Evolutionary conservation across 2,113 vertebrate genomes (phyloP).

Genomic region (Heloderma charlesbogerti): DNA sequence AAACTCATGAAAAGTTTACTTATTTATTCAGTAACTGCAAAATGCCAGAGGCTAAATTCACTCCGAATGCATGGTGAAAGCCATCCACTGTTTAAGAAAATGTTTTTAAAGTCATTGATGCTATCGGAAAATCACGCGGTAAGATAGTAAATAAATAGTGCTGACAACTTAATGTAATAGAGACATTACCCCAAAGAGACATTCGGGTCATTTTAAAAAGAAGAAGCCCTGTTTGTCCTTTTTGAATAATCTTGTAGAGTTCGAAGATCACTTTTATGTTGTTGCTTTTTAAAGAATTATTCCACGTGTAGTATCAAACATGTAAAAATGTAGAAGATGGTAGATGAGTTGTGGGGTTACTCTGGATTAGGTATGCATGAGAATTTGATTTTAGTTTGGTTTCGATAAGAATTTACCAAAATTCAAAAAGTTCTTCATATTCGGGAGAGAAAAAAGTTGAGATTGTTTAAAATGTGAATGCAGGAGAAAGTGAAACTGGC

Average conservation of each 20-base stretch:
- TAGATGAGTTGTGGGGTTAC: neutral
- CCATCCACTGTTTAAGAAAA: neutral
- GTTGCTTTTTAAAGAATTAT: constrained; percentile 20
- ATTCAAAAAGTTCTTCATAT: no score
- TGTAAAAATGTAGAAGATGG: neutral
- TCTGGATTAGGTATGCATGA: neutral
- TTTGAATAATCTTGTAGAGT: constrained; percentile 29
- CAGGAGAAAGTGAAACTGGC: no score
- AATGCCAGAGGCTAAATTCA: constrained; percentile 24
- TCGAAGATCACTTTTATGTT: constrained; percentile 29
- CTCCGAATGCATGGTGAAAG: constrained; percentile 11
- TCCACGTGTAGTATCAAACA: neutral
- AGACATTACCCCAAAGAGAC: constrained; percentile 13
- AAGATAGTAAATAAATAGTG: neutral
- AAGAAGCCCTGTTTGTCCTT: constrained; percentile 8
- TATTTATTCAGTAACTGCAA: constrained; percentile 34
- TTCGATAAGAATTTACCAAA: no score
- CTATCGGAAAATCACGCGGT: constrained; percentile 8
- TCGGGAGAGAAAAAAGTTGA: neutral
- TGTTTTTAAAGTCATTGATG: constrained; percentile 30
- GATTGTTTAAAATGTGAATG: no score
- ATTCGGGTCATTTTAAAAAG: constrained; percentile 2
- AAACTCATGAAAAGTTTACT: constrained; percentile 37
- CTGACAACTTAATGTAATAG: constrained; percentile 8
- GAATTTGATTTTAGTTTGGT: no score